A percentile compares a stretch with the other conserved stretches of the same genome.
Evolutionary conservation across 2,113 vertebrate species (phyloP).

Genomic region (Tragelaphus strepsiceros): DNA sequence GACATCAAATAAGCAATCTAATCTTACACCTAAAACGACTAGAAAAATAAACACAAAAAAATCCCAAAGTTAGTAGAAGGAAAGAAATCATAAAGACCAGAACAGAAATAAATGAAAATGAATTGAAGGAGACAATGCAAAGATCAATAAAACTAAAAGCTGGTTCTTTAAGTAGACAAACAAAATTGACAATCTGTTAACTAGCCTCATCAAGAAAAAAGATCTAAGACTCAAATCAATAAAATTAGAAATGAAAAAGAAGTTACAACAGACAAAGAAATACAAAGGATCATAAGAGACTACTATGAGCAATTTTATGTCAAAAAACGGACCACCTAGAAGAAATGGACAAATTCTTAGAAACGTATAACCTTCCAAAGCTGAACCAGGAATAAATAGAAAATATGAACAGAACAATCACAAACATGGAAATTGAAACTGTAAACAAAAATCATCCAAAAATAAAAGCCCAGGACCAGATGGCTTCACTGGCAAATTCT

Average conservation of each 20-base stretch:
- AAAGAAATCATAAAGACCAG: neutral
- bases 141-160: neutral
- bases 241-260: neutral
- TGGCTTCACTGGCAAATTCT: neutral
- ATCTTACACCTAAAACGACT: fast-evolving
- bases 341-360: neutral
- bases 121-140: neutral
- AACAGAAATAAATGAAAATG: neutral
- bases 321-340: neutral
- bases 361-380: neutral
- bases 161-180: neutral
- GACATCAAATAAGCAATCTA: neutral
- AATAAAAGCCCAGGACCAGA: neutral
- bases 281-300: neutral
- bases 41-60: neutral
- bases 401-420: neutral
- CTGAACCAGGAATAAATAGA: neutral
- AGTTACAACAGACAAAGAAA: neutral
- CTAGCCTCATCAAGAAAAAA: neutral
- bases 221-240: neutral
- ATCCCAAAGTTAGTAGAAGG: neutral
- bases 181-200: neutral
- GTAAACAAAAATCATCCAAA: neutral
- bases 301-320: neutral
- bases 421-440: neutral